Conservation (phyloP, 1,140 invertebrate genomes). For the Cardiocondyla obscurior region DNA sequence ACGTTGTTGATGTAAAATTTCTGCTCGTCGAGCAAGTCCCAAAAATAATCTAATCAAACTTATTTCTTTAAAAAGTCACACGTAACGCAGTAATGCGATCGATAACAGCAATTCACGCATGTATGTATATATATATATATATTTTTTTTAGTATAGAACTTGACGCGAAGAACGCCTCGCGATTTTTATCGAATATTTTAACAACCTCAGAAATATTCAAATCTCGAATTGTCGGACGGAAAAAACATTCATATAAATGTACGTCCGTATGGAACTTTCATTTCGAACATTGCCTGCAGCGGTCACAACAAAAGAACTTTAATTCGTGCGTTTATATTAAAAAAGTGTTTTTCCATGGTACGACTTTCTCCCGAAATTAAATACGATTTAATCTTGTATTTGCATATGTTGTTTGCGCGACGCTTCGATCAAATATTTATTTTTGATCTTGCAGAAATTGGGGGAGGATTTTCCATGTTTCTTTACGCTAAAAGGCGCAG, state of each 20-base stretch:
- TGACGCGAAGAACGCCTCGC: no score
- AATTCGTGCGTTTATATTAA: neutral
- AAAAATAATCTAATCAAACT: no score
- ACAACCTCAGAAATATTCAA: neutral
- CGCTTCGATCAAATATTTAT: neutral
- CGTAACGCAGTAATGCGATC: no score
- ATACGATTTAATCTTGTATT: neutral
- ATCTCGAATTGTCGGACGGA: no score
- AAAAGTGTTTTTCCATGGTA: neutral
- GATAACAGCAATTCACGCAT: no score
- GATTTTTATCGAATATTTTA: neutral
- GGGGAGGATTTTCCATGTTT: slow-evolving; percentile 15
- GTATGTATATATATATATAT: no score
- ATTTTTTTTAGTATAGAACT: no score
- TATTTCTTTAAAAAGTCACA: no score
- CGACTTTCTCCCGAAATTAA: neutral
- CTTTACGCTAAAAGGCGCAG: neutral
- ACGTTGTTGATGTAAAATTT: no score
- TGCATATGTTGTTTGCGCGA: neutral
- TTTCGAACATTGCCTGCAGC: neutral
- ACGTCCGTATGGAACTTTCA: neutral
- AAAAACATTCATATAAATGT: neutral
- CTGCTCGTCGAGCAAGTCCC: no score
- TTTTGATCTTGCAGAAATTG: neutral
- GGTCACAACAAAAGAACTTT: neutral